Evolutionary conservation across 1,140 invertebrate genomes (phyloP), one percentile per base, ranked within the genome.

Genomic region (Phocides pigmalion): DNA sequence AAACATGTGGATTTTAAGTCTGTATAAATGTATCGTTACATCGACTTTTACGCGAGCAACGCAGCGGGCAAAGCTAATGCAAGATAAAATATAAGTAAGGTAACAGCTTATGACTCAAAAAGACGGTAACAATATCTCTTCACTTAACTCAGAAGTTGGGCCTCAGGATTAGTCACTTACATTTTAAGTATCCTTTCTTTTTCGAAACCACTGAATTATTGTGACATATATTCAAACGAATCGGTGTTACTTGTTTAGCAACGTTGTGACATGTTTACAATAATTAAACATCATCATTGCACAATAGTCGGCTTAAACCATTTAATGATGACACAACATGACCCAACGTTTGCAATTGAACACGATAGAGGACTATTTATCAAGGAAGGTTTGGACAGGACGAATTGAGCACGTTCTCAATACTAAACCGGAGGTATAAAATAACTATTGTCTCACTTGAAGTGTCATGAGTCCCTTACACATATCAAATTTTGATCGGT

Each of bases 281-380:
- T 61, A 49, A 61, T 61, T 61, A 61, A 61, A 61, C 56, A 61
- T 61, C 56, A 61, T 61, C 37, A 61, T 61, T 61, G 56, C 56
- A 61, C 56, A 61, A 61, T 47, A 28, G 2, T 16, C 9, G 47
- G 46, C 42, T 15, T 61, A 61, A 35, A 61, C 56, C 42, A 47
- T 44, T 59, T 61, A 49, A 17, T 49, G 42, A 49, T 61, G 56
- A 61, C 56, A 61, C 56, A 61, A 49, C 42, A 47, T 59, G 56
- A 59, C 41, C 54, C 20, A 46, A 58, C 41, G 42, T 58, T 58
- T 46, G 54, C 53, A 44, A 46, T 15, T 4, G 42, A 59, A 47
- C 3, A 15, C 14, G 56, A 59, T 59, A 59, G 41, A 56, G 22
- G 42, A 32, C 25, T 15, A 47, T 37, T 47, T 47, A 59, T 59